Percentiles rank a stretch among this genome's conserved stretches.
These are phyloP conservation scores for Gracilinanus agilis DNA, from an alignment of 2,113 vertebrate genomes.

Conservation along the genomic window DNA sequence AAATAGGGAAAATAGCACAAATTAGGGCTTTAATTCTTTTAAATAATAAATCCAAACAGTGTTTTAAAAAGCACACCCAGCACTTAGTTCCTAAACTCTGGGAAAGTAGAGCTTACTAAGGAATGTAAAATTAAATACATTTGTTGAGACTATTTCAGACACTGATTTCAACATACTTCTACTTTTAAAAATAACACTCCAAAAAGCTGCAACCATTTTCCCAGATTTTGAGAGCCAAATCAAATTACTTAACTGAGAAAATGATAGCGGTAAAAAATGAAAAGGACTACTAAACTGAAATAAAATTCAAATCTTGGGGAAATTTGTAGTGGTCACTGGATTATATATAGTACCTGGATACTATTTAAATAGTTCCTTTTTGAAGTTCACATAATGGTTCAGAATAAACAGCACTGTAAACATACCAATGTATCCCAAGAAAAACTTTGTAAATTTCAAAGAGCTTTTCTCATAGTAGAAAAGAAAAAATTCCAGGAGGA, in stretches of 20 bases:
- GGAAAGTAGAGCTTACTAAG: constrained; percentile 26
- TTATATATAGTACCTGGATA: background rate
- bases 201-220: background rate
- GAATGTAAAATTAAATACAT: background rate
- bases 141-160: background rate
- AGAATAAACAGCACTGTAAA: background rate
- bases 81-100: background rate
- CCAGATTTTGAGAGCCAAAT: background rate
- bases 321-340: background rate
- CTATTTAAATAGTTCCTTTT: background rate
- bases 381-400: background rate
- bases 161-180: background rate
- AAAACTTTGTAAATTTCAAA: background rate
- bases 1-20: constrained; percentile 41
- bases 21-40: constrained; percentile 62
- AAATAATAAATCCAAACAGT: constrained; percentile 14
- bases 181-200: background rate
- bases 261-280: background rate
- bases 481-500: background rate
- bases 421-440: background rate
- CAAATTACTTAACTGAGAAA: background rate
- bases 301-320: background rate
- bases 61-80: background rate
- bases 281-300: background rate
- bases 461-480: background rate